Evolutionary conservation across 2,888 invertebrate genomes (phyloP).

Genomic region (Acholoe squamosa): DNA sequence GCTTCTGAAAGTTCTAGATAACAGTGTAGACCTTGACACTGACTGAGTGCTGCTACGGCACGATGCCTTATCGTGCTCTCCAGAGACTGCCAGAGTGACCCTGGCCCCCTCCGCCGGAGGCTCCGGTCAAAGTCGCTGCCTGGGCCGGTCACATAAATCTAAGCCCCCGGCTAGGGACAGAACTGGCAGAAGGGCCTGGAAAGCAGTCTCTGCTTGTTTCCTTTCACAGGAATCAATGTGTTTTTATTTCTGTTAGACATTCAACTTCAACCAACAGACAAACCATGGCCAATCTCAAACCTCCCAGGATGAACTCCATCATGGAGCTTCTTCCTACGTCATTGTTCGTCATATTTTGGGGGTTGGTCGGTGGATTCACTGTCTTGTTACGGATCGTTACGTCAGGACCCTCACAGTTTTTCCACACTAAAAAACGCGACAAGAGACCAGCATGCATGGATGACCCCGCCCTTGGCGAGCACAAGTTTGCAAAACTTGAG

Average conservation of each 20-base stretch:
- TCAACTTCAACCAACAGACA: neutral
- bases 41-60: too few species aligned
- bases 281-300: neutral
- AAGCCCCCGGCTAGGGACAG: neutral
- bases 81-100: too few species aligned
- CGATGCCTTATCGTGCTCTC: too few species aligned
- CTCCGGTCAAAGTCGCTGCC: neutral
- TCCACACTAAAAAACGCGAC: conserved; percentile 58
- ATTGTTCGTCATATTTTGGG: conserved; percentile 56
- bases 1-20: too few species aligned
- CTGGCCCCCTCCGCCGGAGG: neutral
- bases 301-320: neutral
- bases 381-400: conserved; percentile 40
- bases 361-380: neutral
- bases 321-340: neutral
- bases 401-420: conserved; percentile 57
- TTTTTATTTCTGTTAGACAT: neutral
- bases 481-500: conserved; percentile 63
- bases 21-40: too few species aligned
- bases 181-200: too few species aligned
- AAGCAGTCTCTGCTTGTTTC: too few species aligned
- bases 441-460: conserved; percentile 62
- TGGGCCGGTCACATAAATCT: neutral
- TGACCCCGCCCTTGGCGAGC: conserved; percentile 62
- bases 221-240: neutral